These are phyloP conservation scores for Mustelus asterias DNA, from an alignment of 2,113 vertebrate species.

Conservation along the genomic window DNA sequence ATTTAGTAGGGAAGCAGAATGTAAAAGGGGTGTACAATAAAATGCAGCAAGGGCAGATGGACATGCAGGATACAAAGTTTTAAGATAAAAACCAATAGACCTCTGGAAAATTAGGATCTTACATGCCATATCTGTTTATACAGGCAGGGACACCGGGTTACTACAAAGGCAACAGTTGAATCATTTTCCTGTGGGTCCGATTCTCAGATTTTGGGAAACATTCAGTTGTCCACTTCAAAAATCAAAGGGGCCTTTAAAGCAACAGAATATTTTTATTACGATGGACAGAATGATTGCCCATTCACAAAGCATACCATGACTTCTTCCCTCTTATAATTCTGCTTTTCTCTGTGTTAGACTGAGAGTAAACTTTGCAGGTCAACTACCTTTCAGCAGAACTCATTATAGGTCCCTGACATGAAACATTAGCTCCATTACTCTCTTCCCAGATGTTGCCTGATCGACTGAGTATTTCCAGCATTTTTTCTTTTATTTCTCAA, in stretches of 20 bases:
- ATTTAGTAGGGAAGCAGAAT: not conserved
- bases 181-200: too few species aligned
- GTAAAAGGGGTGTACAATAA: not conserved
- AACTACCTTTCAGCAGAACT: too few species aligned
- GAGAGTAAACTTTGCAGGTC: too few species aligned
- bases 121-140: not conserved
- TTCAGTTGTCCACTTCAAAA: too few species aligned
- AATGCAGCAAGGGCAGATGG: not conserved
- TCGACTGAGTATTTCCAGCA: too few species aligned
- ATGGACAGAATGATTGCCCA: not conserved
- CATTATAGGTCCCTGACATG: too few species aligned
- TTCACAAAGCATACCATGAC: not conserved
- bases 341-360: not conserved
- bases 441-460: too few species aligned
- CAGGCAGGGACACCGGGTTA: too few species aligned
- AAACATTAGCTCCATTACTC: too few species aligned
- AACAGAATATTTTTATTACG: not conserved
- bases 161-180: too few species aligned
- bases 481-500: not conserved
- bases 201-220: too few species aligned
- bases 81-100: not conserved
- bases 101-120: not conserved
- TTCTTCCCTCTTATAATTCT: not conserved
- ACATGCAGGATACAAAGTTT: not conserved
- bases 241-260: too few species aligned